Evolutionary conservation across 2,888 invertebrate species (phyloP).

Genomic region (Molorchus minor): DNA sequence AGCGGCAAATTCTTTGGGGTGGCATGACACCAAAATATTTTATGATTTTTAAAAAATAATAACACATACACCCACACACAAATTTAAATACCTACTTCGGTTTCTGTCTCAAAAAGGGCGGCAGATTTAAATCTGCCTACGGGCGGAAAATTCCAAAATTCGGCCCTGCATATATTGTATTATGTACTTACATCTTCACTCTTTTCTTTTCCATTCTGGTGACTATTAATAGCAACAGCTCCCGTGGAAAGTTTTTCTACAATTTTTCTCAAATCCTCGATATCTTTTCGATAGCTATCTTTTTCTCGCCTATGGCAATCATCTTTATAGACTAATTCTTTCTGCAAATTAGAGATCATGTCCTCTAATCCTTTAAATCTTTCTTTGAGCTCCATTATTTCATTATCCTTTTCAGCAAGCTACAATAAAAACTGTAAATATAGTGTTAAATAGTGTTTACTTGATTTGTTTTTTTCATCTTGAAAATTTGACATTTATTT

Average conservation of each 20-base stretch:
- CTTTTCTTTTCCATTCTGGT: slow-evolving; percentile 47
- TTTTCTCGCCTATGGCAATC: slow-evolving; percentile 68
- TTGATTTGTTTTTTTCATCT: too few species aligned
- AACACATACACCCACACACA: too few species aligned
- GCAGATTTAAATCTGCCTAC: too few species aligned
- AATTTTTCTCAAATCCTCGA: slow-evolving; percentile 40
- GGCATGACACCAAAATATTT: too few species aligned
- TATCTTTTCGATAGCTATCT: slow-evolving; percentile 65
- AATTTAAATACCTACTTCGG: too few species aligned
- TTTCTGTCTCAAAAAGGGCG: too few species aligned
- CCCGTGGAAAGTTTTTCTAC: slow-evolving; percentile 34
- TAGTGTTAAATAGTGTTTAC: too few species aligned
- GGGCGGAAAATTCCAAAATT: too few species aligned
- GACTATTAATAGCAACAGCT: slow-evolving; percentile 23
- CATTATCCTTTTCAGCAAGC: slow-evolving; percentile 81
- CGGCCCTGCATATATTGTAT: slow-evolving; percentile 44
- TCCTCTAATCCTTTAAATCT: slow-evolving; percentile 75
- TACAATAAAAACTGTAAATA: slow-evolving; percentile 59
- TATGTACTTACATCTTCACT: slow-evolving; percentile 36
- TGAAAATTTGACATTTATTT: too few species aligned
- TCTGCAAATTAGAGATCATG: slow-evolving; percentile 71
- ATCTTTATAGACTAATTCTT: slow-evolving; percentile 60
- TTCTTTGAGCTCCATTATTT: slow-evolving; percentile 73
- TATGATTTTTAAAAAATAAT: too few species aligned
- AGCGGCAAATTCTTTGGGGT: too few species aligned